Evolutionary conservation across 2,888 invertebrate genomes (phyloP).

Genomic region (Xestoiulus laeticollis): DNA sequence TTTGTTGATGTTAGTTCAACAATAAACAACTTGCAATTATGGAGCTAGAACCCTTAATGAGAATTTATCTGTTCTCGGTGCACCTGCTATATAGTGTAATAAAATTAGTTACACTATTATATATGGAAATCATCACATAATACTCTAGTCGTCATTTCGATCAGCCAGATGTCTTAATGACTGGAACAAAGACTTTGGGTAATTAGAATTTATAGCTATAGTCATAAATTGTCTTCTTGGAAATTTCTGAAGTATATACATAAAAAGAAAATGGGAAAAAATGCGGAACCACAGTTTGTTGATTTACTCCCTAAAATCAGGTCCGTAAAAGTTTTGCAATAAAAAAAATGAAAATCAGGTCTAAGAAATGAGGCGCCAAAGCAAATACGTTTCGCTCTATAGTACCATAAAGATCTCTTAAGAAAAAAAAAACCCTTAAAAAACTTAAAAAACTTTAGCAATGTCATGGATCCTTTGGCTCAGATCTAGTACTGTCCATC

Average conservation of each 20-base stretch:
- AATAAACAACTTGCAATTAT: background rate
- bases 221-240: constrained; percentile 10
- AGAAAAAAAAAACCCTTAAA: background rate
- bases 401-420: background rate
- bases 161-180: background rate
- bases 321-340: background rate
- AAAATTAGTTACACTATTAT: background rate
- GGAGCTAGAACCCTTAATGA: background rate
- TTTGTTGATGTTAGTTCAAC: background rate
- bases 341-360: background rate
- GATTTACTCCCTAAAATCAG: background rate
- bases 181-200: background rate
- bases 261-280: background rate
- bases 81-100: background rate
- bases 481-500: constrained; percentile 35
- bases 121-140: background rate
- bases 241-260: background rate
- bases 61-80: background rate
- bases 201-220: background rate
- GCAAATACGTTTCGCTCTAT: background rate
- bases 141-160: background rate
- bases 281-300: background rate
- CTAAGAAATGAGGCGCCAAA: background rate
- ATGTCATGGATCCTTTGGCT: constrained; percentile 35
- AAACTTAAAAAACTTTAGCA: background rate